These are phyloP conservation scores for Fulmarus glacialis DNA, from an alignment of 2,113 vertebrate genomes.

Conservation along the genomic window DNA sequence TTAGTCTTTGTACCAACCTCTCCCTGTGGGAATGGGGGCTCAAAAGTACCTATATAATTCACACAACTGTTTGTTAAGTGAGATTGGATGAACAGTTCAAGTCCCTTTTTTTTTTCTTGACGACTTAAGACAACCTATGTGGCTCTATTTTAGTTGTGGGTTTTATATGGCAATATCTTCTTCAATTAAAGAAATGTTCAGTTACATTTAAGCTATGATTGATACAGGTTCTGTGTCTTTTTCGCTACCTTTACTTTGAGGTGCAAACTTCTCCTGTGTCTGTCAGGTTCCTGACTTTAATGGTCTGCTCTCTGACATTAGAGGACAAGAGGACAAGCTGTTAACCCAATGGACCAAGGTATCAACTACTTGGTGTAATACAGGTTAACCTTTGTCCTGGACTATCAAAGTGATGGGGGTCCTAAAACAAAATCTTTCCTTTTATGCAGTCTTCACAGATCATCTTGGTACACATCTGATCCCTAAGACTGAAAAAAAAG, in stretches of 20 bases:
- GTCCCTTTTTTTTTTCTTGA: neutral
- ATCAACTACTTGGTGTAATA: neutral
- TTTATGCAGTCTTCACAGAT: neutral
- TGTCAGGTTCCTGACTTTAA: neutral
- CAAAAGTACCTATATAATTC: neutral
- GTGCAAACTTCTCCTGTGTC: neutral
- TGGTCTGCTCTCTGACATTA: neutral
- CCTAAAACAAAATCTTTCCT: neutral
- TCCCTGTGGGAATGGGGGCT: neutral
- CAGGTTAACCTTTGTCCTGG: neutral
- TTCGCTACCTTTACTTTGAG: neutral
- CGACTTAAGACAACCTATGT: neutral
- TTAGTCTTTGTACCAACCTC: neutral
- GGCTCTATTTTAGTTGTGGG: neutral
- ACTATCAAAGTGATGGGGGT: neutral
- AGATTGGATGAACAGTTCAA: neutral
- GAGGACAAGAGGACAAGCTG: neutral
- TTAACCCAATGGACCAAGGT: neutral
- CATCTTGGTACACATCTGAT: neutral
- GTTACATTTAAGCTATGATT: neutral
- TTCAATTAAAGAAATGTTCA: neutral
- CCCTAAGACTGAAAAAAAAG: neutral
- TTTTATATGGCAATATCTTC: neutral
- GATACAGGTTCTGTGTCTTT: neutral
- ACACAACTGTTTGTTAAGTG: neutral